These are phyloP conservation scores for Pollachius pollachius DNA, from an alignment of 2,113 vertebrate genomes.

Conservation along the genomic window DNA sequence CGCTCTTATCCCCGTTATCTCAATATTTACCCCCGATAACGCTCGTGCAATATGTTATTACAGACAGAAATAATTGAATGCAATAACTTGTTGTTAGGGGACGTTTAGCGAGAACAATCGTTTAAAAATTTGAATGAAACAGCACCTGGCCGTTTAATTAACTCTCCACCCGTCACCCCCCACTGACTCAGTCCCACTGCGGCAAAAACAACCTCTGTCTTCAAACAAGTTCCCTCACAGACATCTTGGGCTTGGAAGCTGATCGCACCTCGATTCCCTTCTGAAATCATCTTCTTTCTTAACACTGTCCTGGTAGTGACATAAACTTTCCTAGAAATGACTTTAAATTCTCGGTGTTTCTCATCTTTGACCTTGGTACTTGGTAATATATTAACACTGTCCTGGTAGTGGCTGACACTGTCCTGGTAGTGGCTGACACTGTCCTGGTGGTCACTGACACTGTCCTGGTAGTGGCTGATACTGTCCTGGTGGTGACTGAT, in stretches of 20 bases:
- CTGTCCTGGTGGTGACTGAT: too few species aligned
- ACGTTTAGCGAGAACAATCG: background rate
- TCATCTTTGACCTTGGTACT: too few species aligned
- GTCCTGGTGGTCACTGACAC: too few species aligned
- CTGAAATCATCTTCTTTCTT: conserved; percentile 45
- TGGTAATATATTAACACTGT: too few species aligned
- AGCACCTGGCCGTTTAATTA: background rate
- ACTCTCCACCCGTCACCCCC: too few species aligned
- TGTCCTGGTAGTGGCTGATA: too few species aligned
- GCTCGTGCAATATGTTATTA: conserved; percentile 18
- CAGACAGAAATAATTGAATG: background rate
- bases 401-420: too few species aligned
- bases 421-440: too few species aligned
- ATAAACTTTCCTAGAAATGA: too few species aligned
- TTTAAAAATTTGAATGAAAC: background rate
- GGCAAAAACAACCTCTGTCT: too few species aligned
- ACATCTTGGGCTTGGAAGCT: conserved; percentile 40
- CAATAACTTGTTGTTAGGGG: background rate
- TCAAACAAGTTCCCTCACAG: background rate
- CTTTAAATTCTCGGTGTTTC: too few species aligned
- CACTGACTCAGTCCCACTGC: too few species aligned
- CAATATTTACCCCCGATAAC: conserved; percentile 40
- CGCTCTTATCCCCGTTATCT: conserved; percentile 28
- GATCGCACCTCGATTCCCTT: conserved; percentile 34
- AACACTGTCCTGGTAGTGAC: conserved; percentile 39